These are phyloP conservation scores for Tyto alba DNA, from an alignment of 2,113 vertebrate species.

Conservation along the genomic window DNA sequence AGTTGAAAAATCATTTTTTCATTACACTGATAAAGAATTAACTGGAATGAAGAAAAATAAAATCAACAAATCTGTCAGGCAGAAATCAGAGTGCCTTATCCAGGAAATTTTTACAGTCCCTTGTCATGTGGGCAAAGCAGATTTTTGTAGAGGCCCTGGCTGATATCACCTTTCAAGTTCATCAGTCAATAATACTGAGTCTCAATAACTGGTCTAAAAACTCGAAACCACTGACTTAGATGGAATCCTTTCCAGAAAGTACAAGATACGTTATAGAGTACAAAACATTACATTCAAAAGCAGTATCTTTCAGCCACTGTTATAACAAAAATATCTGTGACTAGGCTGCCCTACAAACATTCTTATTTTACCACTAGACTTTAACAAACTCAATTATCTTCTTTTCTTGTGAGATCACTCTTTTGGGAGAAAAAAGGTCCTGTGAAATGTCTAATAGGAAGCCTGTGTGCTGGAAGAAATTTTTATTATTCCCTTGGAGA, in stretches of 20 bases:
- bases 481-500: not conserved
- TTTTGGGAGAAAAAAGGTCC: not conserved
- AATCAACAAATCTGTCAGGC: not conserved
- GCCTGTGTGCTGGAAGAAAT: not conserved
- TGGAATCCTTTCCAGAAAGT: not conserved
- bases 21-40: not conserved
- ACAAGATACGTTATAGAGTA: not conserved
- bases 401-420: not conserved
- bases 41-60: fast-evolving
- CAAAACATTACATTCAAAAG: not conserved
- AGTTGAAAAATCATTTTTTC: not conserved
- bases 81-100: not conserved
- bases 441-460: not conserved
- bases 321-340: not conserved
- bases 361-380: not conserved
- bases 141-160: not conserved
- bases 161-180: not conserved
- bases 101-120: not conserved
- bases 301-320: not conserved
- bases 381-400: not conserved
- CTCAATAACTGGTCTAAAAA: not conserved
- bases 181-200: not conserved
- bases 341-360: not conserved
- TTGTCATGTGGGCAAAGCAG: not conserved
- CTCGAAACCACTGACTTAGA: not conserved